Evolutionary conservation across 2,888 invertebrate species (phyloP).

Genomic region (Cordilura impudica): DNA sequence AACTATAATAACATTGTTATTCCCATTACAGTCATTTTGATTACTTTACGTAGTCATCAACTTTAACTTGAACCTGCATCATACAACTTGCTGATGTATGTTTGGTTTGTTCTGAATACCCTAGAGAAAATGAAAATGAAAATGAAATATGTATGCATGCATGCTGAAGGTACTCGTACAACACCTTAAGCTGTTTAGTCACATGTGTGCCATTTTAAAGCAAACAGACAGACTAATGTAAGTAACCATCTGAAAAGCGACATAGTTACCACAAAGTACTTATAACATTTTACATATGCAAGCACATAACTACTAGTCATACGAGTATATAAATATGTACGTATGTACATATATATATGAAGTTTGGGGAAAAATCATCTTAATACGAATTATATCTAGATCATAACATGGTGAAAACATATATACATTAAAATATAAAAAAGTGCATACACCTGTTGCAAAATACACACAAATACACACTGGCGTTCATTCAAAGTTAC

Average conservation of each 20-base stretch:
- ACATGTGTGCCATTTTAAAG: constrained; percentile 8
- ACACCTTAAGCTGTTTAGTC: neutral
- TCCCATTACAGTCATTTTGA: constrained; percentile 23
- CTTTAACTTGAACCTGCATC: neutral
- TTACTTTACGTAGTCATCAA: constrained; percentile 25
- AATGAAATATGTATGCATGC: too few species aligned
- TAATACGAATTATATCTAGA: too few species aligned
- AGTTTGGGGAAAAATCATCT: too few species aligned
- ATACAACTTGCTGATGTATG: neutral
- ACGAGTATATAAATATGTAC: too few species aligned
- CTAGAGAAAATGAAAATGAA: neutral
- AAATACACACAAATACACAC: neutral
- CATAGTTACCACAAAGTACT: neutral
- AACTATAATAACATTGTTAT: constrained; percentile 11
- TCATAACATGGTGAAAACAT: too few species aligned
- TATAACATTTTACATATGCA: neutral
- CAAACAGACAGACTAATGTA: neutral
- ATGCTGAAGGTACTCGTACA: too few species aligned
- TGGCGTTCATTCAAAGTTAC: too few species aligned
- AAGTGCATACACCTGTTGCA: neutral
- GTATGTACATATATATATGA: too few species aligned
- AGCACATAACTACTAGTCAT: too few species aligned
- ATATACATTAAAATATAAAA: too few species aligned
- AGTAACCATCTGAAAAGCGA: neutral
- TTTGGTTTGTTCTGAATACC: constrained; percentile 1